These are phyloP conservation scores for Phocoena sinus DNA, from an alignment of 2,113 vertebrate species.

Conservation along the genomic window DNA sequence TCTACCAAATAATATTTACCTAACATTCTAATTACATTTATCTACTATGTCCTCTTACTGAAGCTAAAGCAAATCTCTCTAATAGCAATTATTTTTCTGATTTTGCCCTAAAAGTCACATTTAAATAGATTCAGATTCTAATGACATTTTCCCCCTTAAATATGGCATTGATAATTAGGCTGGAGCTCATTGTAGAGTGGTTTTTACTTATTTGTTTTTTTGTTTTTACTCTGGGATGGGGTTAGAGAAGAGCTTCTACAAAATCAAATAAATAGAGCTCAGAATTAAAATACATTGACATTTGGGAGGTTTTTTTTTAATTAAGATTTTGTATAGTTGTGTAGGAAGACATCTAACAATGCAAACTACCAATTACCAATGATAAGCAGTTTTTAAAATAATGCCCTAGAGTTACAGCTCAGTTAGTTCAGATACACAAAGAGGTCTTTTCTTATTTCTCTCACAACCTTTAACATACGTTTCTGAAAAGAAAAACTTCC, in stretches of 20 bases:
- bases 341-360: background rate
- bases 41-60: background rate
- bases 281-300: background rate
- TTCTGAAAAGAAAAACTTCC: background rate
- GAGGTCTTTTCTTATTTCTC: background rate
- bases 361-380: background rate
- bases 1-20: background rate
- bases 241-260: background rate
- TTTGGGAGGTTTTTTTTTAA: background rate
- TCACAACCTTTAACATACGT: background rate
- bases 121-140: background rate
- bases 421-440: background rate
- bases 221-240: background rate
- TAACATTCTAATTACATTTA: background rate
- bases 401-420: background rate
- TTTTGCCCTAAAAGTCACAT: background rate
- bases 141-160: background rate
- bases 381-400: background rate
- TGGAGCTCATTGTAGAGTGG: background rate
- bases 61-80: background rate
- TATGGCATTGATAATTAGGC: background rate
- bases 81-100: background rate
- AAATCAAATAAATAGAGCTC: background rate
- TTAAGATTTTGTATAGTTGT: background rate
- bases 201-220: background rate